Conservation (phyloP, 2,888 invertebrate genomes). For the Tinea semifulvella region DNA sequence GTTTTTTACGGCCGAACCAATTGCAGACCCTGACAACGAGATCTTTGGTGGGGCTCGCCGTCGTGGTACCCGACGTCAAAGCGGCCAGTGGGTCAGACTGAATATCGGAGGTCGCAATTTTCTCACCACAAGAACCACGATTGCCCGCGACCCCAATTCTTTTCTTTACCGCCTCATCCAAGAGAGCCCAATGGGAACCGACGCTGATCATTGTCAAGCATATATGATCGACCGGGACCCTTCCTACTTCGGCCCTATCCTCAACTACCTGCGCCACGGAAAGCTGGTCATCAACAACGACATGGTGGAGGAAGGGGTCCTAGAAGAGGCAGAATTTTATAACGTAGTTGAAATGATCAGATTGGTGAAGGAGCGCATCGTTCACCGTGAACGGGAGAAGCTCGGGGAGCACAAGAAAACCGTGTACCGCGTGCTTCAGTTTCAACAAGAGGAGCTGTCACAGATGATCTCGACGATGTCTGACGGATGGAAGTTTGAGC, state of each 20-base stretch:
- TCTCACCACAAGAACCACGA: background rate
- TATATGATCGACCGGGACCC: background rate
- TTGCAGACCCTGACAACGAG: too few relatives aligned
- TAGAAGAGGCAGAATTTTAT: constrained; percentile 3
- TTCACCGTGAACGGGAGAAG: background rate
- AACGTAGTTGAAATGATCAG: background rate
- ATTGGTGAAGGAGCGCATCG: background rate
- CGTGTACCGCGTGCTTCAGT: background rate
- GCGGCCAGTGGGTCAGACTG: background rate
- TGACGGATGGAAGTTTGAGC: constrained; percentile 3
- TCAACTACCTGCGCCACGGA: background rate
- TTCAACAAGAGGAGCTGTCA: background rate
- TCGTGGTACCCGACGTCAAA: too few relatives aligned
- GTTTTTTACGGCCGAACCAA: too few relatives aligned
- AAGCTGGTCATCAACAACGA: background rate
- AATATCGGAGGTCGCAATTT: background rate
- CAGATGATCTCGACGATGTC: background rate
- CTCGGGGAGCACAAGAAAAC: background rate
- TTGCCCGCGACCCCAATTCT: background rate
- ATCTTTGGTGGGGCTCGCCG: too few relatives aligned
- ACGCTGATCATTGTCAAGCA: background rate
- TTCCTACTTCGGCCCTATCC: background rate
- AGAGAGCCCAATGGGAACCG: background rate
- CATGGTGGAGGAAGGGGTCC: background rate
- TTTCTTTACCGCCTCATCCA: background rate